Conservation (phyloP, 1,140 invertebrate genomes). For the Drosophila gunungcola region DNA sequence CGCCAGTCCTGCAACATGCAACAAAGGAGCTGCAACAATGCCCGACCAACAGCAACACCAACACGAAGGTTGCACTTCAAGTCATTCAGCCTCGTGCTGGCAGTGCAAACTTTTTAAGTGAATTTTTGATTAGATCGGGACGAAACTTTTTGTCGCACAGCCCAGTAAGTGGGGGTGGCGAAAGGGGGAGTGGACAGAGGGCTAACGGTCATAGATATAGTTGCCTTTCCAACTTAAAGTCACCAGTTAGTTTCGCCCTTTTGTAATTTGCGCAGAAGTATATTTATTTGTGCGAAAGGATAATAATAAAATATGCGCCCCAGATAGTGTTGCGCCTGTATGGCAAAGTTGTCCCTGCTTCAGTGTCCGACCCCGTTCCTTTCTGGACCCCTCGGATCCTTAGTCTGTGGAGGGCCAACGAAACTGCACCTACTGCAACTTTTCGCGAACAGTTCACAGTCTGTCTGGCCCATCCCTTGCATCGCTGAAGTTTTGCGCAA, state of each 20-base stretch:
- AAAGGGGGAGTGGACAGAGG: not conserved
- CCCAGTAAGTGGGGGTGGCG: slow-evolving; percentile 14
- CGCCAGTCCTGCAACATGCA: slow-evolving; percentile 12
- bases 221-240: slow-evolving; percentile 68
- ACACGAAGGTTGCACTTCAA: slow-evolving; percentile 53
- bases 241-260: slow-evolving; percentile 69
- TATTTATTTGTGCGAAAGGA: slow-evolving; percentile 77
- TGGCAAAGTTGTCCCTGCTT: slow-evolving; percentile 50
- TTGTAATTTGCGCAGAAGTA: slow-evolving; percentile 80
- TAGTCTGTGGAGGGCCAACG: slow-evolving; percentile 16
- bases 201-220: slow-evolving; percentile 39
- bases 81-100: slow-evolving; percentile 59
- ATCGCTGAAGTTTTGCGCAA: slow-evolving; percentile 66
- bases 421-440: slow-evolving; percentile 70
- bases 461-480: slow-evolving; percentile 16
- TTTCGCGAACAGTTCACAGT: slow-evolving; percentile 62
- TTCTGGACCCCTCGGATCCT: not conserved
- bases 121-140: slow-evolving; percentile 82
- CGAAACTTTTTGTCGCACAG: slow-evolving; percentile 75
- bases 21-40: slow-evolving; percentile 68
- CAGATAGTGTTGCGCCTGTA: slow-evolving; percentile 58
- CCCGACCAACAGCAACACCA: slow-evolving; percentile 4
- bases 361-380: slow-evolving; percentile 6
- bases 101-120: slow-evolving; percentile 80
- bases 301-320: slow-evolving; percentile 81